These are phyloP conservation scores for Macrostomum cliftonense DNA, from an alignment of 2,888 invertebrate genomes.

Conservation along the genomic window DNA sequence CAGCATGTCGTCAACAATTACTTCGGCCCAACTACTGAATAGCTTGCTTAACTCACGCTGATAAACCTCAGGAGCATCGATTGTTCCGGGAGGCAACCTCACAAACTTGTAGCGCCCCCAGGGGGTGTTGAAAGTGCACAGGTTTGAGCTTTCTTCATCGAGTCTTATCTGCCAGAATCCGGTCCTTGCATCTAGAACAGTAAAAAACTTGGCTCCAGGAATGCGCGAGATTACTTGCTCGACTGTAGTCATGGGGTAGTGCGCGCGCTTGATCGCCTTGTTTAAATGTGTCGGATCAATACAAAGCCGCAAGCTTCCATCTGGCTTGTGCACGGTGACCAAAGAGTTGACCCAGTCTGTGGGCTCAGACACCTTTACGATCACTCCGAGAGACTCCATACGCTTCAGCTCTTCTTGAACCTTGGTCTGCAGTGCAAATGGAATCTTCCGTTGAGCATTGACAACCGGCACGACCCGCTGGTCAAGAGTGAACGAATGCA, in stretches of 20 bases:
- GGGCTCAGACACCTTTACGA: slow-evolving; percentile 11
- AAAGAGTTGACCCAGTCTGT: slow-evolving; percentile 15
- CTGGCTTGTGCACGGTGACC: slow-evolving; percentile 12
- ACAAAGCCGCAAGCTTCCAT: slow-evolving; percentile 12
- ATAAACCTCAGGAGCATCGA: slow-evolving; percentile 12
- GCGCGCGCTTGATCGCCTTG: slow-evolving; percentile 11
- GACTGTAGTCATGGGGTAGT: slow-evolving; percentile 11
- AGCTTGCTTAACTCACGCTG: slow-evolving; percentile 13
- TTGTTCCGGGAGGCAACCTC: slow-evolving; percentile 15
- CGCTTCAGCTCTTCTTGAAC: slow-evolving; percentile 7
- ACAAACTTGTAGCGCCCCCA: slow-evolving; percentile 12
- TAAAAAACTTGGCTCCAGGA: slow-evolving; percentile 12
- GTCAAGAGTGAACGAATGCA: background rate
- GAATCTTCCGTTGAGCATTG: slow-evolving; percentile 9
- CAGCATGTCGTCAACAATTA: slow-evolving; percentile 14
- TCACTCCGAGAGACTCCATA: slow-evolving; percentile 11
- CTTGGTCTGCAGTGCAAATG: slow-evolving; percentile 3
- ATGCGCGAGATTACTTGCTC: slow-evolving; percentile 8
- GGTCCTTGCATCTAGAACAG: slow-evolving; percentile 13
- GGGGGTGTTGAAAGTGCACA: slow-evolving; percentile 15
- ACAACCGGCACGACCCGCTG: slow-evolving; percentile 3
- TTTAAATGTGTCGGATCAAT: slow-evolving; percentile 11
- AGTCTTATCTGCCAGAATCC: slow-evolving; percentile 16
- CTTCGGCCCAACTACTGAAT: slow-evolving; percentile 11
- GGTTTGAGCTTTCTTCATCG: slow-evolving; percentile 10